Percentiles rank a stretch among this genome's conserved stretches.
Evolutionary conservation across 1,140 invertebrate genomes (phyloP).

Genomic region (Bombus waltoni): DNA sequence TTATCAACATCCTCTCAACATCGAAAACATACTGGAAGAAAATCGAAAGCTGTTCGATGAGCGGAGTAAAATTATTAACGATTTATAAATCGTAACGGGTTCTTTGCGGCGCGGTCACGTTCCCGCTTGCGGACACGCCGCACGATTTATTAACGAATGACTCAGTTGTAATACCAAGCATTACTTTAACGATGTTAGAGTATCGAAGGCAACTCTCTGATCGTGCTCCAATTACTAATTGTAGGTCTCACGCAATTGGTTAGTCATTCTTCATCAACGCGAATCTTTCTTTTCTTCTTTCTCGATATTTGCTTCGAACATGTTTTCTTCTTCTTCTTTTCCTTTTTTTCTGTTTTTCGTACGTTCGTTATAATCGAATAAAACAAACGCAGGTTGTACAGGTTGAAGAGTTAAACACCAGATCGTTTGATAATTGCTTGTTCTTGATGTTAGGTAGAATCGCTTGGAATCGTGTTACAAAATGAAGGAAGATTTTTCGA

Average conservation of each 20-base stretch:
- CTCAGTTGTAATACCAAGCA: constrained; percentile 61
- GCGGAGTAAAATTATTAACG: constrained; percentile 31
- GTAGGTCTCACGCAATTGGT: constrained; percentile 70
- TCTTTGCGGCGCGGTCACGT: constrained; percentile 4
- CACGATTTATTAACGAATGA: constrained; percentile 62
- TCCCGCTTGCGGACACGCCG: background rate
- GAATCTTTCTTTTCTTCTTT: constrained; percentile 15
- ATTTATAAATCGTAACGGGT: constrained; percentile 6
- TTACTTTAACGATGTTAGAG: constrained; percentile 64
- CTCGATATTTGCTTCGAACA: background rate
- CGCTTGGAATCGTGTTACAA: background rate
- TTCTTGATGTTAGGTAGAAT: background rate
- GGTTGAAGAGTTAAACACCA: background rate
- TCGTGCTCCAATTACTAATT: constrained; percentile 73
- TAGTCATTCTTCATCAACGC: constrained; percentile 68
- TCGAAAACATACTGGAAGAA: background rate
- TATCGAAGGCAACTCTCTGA: constrained; percentile 48
- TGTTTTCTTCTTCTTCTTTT: background rate
- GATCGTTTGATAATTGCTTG: background rate
- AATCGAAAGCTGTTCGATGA: background rate
- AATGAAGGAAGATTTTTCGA: background rate
- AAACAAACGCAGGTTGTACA: background rate
- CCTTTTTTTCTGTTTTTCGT: no score
- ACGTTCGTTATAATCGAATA: background rate
- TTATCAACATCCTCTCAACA: background rate